A percentile compares a stretch with the other conserved stretches of the same genome.
phyloP scores from a whole-genome alignment of 2,797 vertebrate genomes.

The Spinus olivaceus region DNA sequence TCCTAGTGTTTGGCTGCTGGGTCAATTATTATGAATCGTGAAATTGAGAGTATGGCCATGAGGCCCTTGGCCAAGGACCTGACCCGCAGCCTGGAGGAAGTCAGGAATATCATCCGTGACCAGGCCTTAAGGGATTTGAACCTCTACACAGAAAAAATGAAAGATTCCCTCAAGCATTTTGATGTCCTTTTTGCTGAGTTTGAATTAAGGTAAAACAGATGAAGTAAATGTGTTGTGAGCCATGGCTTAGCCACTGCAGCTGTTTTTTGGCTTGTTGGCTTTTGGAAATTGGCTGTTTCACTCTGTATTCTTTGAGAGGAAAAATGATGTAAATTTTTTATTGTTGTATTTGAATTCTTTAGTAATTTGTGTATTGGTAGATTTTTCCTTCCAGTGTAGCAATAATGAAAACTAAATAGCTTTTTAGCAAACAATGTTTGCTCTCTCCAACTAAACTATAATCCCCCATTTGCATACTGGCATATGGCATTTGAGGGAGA shows the following conservation, averaged over 20 bases:
- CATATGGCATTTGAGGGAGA: conserved; percentile 7
- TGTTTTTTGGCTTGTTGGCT: neutral
- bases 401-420: conserved; percentile 9
- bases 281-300: neutral
- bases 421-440: conserved; percentile 31
- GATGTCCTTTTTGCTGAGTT: conserved; percentile 97
- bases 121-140: conserved; percentile 94
- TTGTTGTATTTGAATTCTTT: neutral
- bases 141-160: conserved; percentile 93
- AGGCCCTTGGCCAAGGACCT: conserved; percentile 94
- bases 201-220: conserved; percentile 87
- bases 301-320: neutral
- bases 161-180: conserved; percentile 90
- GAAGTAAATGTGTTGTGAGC: neutral
- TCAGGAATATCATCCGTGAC: conserved; percentile 91
- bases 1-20: conserved; percentile 92
- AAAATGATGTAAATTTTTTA: neutral
- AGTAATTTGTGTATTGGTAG: neutral
- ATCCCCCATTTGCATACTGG: neutral
- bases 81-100: conserved; percentile 92
- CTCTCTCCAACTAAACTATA: neutral
- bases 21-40: conserved; percentile 99
- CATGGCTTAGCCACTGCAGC: neutral
- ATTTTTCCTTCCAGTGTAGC: neutral
- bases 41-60: conserved; percentile 99